Evolutionary conservation across 1,140 invertebrate species (phyloP), one percentile per base, ranked within the genome.

Genomic region (Scaptomyza montana): DNA sequence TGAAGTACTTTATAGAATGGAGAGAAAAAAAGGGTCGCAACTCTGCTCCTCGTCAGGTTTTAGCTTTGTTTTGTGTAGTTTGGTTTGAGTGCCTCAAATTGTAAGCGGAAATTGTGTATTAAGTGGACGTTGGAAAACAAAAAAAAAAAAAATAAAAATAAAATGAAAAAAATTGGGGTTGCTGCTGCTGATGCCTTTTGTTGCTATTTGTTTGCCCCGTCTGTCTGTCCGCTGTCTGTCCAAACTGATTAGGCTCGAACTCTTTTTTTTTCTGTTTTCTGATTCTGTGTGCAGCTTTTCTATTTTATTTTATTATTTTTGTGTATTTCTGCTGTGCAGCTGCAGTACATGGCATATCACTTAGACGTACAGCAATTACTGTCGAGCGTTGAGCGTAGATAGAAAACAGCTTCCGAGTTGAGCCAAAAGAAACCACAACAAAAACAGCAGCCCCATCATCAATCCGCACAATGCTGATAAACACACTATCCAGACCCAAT

Each of bases 91-190:
- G 67, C 51, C 65, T 74, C 64, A 66, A 81, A 77, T 85, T 72
- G 82, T 78, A 67, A 89, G 74, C 84, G 84, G 84, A 89, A 89
- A 82, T 89, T 89, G 84, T 84, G 84, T 82, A 89, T 89, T 89
- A 89, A 89, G 84, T 87, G 81, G 70, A 74, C 49, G 57, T 10
- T 43, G 53, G 33, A 45, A 25, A 33, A 33, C 30, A 59, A 0
- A 36, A 36, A 50, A 33, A 5, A 33, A 33, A 33, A 57, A 72
- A 46, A 59, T 30, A 50, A 0, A 8, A 36, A 0, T n/a, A n/a
- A n/a, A n/a, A n/a, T n/a, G n/a, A n/a, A n/a, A n/a, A 9, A 36
- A 9, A 51, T 21, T 59, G 28, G 65, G 64, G 63, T 54, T 47
- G 60, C 69, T 68, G 62, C 10, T 64, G 63, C 49, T 47, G 60